Conservation (phyloP, 2,888 invertebrate genomes). For the Drosophila tripunctata region DNA sequence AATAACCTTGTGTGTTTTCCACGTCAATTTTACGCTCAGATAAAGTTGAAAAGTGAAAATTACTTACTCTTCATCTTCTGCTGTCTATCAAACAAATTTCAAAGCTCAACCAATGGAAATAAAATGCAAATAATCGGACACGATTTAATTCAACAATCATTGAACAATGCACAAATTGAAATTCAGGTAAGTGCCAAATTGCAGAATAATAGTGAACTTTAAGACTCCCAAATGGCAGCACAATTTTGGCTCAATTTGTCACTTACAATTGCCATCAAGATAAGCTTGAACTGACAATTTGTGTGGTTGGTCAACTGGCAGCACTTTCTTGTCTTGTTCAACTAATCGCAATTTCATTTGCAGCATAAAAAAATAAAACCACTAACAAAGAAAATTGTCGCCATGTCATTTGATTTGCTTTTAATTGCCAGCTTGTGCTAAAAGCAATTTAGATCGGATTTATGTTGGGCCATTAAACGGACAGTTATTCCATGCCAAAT, state of each 20-base stretch:
- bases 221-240: not conserved
- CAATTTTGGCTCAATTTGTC: constrained; percentile 33
- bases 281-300: constrained; percentile 40
- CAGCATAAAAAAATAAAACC: not conserved
- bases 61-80: not conserved
- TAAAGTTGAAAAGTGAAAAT: constrained; percentile 70
- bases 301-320: constrained; percentile 27
- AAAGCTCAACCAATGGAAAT: constrained; percentile 59
- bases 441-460: constrained; percentile 54
- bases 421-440: constrained; percentile 32
- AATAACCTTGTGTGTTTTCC: constrained; percentile 25
- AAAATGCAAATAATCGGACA: constrained; percentile 57
- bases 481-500: constrained; percentile 29
- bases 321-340: constrained; percentile 24
- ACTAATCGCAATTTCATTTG: constrained; percentile 24
- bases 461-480: constrained; percentile 58
- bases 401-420: constrained; percentile 58
- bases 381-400: constrained; percentile 31
- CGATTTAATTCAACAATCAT: not conserved
- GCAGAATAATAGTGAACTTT: not conserved
- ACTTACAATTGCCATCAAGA: constrained; percentile 55
- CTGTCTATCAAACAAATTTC: constrained; percentile 38
- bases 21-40: constrained; percentile 63
- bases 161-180: constrained; percentile 18
- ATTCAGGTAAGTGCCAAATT: constrained; percentile 17